Percentiles rank a stretch among this genome's conserved stretches.
Evolutionary conservation across 2,113 vertebrate species (phyloP).

Genomic region (Ascaphus truei): DNA sequence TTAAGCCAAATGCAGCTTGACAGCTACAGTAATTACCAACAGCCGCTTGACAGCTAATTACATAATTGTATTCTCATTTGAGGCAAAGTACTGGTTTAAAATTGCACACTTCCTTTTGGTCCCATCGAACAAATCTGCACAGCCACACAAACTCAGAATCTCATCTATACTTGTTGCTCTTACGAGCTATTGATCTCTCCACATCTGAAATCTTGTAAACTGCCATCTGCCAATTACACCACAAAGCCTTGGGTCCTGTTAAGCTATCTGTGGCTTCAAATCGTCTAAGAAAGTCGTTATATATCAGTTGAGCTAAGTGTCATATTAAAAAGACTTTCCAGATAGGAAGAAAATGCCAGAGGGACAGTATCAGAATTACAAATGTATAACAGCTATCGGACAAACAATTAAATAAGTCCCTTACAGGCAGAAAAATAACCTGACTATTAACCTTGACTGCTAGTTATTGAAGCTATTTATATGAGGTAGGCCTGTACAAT

Average conservation of each 20-base stretch:
- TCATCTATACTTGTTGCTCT: conserved; percentile 44
- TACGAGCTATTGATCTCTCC: conserved; percentile 62
- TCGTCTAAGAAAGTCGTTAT: conserved; percentile 37
- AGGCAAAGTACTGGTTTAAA: too few species aligned
- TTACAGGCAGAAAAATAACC: conserved; percentile 30
- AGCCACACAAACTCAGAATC: too few species aligned
- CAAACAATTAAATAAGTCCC: conserved; percentile 41
- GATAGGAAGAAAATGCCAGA: conserved; percentile 30
- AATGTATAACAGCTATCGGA: conserved; percentile 9
- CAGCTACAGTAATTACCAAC: not conserved
- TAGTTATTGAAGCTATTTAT: conserved; percentile 33
- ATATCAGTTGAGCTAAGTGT: conserved; percentile 41
- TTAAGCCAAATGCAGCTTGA: not conserved
- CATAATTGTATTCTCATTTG: conserved; percentile 4
- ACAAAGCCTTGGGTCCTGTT: conserved; percentile 56
- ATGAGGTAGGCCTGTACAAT: conserved; percentile 26
- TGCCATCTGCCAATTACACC: conserved; percentile 66
- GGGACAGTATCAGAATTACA: conserved; percentile 31
- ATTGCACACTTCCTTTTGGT: too few species aligned
- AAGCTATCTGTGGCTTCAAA: conserved; percentile 13
- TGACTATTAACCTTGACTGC: conserved; percentile 40
- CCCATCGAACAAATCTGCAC: too few species aligned
- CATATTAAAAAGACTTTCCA: conserved; percentile 19
- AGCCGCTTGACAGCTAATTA: not conserved
- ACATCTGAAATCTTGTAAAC: conserved; percentile 65